Base-by-base conservation (phyloP, 1,140 invertebrate species). In the Hormaphis cornu region DNA sequence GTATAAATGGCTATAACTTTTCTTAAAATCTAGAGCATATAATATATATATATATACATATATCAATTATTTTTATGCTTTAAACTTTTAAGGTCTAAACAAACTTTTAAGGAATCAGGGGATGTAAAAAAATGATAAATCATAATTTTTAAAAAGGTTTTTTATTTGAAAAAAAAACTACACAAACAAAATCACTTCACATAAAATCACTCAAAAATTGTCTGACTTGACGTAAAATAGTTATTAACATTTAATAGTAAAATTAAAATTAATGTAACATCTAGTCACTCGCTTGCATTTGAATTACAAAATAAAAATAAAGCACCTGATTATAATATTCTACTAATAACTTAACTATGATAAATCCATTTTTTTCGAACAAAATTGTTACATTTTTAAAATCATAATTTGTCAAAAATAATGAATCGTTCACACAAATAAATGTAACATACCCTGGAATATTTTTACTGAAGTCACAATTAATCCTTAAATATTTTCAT, bases 381-480 rank as follows among this genome's bases (percentile, higher is more conserved):
- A 24, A 33, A 35, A 56, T 18, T 26, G n/a, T n/a, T 18, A 61
- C 9, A 42, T n/a, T 8, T 42, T 30, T n/a, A 44, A 61, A 61
- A 61, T n/a, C n/a, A n/a, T n/a, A n/a, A n/a, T n/a, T n/a, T n/a
- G n/a, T n/a, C n/a, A n/a, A n/a, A n/a, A n/a, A n/a, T n/a, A n/a
- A n/a, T n/a, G n/a, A n/a, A n/a, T n/a, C n/a, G n/a, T 42, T 26
- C 37, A 42, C 24, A n/a, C 26, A 61, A 61, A 61, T 44, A 40
- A 61, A 61, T 44, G 40, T 44, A 61, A 18, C 18, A n/a, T 46
- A 61, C 58, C 58, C 58, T 61, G 58, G 28, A 61, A 61, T 44
- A 20, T 46, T 26, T 44, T 30, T 10, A 12, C 35, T 37, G 18
- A 20, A 35, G 33, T 22, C 10, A 54, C 9, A 6, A 33, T 33